Percentiles rank a stretch among this genome's conserved stretches.
Evolutionary conservation across 2,797 vertebrate species (phyloP).

Genomic region (Lithobates sylvaticus): DNA sequence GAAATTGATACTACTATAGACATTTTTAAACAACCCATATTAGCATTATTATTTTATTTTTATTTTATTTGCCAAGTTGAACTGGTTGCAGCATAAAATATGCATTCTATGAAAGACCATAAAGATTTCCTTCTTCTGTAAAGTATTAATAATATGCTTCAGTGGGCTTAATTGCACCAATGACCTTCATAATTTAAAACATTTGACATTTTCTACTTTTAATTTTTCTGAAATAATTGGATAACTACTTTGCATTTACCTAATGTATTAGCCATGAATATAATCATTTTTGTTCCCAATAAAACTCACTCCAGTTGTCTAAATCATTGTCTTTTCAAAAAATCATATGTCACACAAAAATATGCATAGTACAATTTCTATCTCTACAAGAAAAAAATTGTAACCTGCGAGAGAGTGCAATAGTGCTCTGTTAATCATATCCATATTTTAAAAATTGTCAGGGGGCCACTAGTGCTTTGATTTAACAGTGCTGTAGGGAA

Average conservation of each 20-base stretch:
- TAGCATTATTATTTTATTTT: neutral
- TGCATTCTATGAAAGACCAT: neutral
- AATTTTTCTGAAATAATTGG: constrained; percentile 27
- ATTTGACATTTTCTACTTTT: constrained; percentile 32
- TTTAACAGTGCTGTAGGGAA: no score
- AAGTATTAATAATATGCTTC: constrained; percentile 27
- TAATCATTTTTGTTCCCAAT: neutral
- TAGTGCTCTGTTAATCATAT: no score
- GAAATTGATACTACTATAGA: no score
- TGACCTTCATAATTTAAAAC: constrained; percentile 24
- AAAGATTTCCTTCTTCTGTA: neutral
- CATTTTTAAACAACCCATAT: neutral
- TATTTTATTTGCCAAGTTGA: neutral
- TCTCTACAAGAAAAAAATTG: no score
- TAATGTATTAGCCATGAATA: constrained; percentile 1
- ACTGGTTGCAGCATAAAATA: neutral
- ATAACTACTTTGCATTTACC: constrained; percentile 15
- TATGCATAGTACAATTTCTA: no score
- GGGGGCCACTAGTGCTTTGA: no score
- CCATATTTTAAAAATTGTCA: no score
- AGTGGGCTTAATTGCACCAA: constrained; percentile 12
- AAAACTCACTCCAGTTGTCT: neutral
- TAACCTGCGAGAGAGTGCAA: no score
- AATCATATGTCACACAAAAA: neutral
- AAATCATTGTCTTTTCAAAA: no score